Evolutionary conservation across 2,113 vertebrate species (phyloP), one percentile per base, ranked within the genome.

Genomic region (Herpetotheres cachinnans): DNA sequence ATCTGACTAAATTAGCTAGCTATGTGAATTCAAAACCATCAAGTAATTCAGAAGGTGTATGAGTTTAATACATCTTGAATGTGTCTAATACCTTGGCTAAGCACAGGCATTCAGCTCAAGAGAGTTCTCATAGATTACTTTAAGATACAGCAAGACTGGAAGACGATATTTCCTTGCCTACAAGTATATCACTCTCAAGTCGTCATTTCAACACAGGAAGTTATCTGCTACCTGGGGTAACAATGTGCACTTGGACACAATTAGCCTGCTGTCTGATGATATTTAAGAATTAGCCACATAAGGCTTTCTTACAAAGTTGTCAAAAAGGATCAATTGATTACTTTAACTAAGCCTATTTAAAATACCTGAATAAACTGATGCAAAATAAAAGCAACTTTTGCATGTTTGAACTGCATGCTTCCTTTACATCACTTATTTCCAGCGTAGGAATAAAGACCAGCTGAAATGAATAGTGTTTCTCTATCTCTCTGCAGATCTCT

Each of bases 141-240:
- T 44, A 89, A 97, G 91, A 83, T 69, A 83, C 36, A 92, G 93
- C 76, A 93, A 95, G 90, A 42, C 72, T 79, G 97, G 95, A 98
- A 98, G 96, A 65, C 50, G 97, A 92, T 97, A 97, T 85, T 98
- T 98, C 97, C 96, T 97, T 86, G 94, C 92, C 91, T 40, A 20
- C 14, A 5, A 54, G 93, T 92, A 36, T 97, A 97, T 97, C 65
- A 0, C 22, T 90, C 93, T 77, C 93, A 54, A 94, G 94, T 91
- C 95, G 82, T 72, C 69, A 0, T 93, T 95, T 97, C 96, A 97
- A 89, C 94, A 85, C 96, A 97, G 96, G 97, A 97, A 97, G 94
- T 96, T 76, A 91, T 32, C 85, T 72, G 94, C 97, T 96, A 96
- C 97, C 95, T 89, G 93, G 90, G 95, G 96, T 90, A 59, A 58